These are phyloP conservation scores for Drosophila tanythrix DNA, from an alignment of 2,888 invertebrate species.

Conservation along the genomic window DNA sequence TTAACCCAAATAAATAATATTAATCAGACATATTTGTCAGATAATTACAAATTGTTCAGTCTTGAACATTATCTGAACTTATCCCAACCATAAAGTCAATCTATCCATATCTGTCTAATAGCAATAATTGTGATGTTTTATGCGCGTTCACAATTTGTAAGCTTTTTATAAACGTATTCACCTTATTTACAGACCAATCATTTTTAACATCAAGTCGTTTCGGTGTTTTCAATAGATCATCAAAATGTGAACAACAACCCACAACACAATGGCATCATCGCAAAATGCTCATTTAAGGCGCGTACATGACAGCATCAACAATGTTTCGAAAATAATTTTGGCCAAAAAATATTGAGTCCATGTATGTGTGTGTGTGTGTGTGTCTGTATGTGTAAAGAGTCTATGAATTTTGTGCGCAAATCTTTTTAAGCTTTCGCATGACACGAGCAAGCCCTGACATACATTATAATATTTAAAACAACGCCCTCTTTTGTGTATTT, in stretches of 20 bases:
- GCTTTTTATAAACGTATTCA: conserved; percentile 8
- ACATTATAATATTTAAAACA: conserved; percentile 66
- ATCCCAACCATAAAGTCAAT: background rate
- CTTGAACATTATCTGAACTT: background rate
- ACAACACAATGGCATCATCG: conserved; percentile 71
- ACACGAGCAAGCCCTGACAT: conserved; percentile 78
- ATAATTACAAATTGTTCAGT: background rate
- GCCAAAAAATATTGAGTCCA: background rate
- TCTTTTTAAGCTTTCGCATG: conserved; percentile 74
- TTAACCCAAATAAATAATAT: background rate
- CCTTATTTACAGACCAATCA: conserved; percentile 22
- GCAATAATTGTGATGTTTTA: background rate
- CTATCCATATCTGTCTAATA: background rate
- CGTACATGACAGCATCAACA: conserved; percentile 74
- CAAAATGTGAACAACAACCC: conserved; percentile 33
- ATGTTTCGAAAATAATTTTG: conserved; percentile 51
- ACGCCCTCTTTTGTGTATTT: conserved; percentile 59
- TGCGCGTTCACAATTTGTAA: conserved; percentile 19
- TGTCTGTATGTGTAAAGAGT: conserved; percentile 10
- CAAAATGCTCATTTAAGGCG: conserved; percentile 55
- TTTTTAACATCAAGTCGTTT: conserved; percentile 29
- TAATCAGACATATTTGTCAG: background rate
- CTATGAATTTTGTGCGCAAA: conserved; percentile 54
- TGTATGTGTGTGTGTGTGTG: background rate
- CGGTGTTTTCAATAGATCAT: conserved; percentile 26